Conservation (phyloP, 2,797 vertebrate species). For the Leuciscus waleckii region DNA sequence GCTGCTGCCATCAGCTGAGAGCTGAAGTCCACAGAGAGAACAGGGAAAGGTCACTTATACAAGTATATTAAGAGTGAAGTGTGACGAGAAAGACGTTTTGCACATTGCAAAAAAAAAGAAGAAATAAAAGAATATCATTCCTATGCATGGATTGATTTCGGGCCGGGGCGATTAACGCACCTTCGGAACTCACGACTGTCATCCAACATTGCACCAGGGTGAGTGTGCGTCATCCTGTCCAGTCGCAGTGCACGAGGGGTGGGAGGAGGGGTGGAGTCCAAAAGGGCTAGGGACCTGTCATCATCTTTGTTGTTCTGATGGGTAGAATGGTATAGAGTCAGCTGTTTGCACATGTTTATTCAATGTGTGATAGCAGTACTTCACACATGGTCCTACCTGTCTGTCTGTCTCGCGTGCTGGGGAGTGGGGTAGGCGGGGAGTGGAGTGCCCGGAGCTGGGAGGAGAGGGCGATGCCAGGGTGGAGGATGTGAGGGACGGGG, state of each 20-base stretch:
- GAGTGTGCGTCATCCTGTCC: constrained; percentile 89
- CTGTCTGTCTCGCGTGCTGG: constrained; percentile 84
- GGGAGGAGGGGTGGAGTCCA: constrained; percentile 86
- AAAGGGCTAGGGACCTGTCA: constrained; percentile 84
- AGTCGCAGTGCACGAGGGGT: constrained; percentile 87
- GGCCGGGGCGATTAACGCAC: constrained; percentile 53
- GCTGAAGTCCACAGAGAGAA: constrained; percentile 59
- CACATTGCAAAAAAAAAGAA: not conserved
- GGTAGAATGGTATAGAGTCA: not conserved
- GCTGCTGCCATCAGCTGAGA: constrained; percentile 79
- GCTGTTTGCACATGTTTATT: not conserved
- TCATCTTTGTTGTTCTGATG: constrained; percentile 88
- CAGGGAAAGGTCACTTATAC: not conserved
- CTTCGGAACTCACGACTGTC: constrained; percentile 86
- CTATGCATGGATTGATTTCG: not conserved
- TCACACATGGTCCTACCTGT: constrained; percentile 69
- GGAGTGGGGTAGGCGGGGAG: constrained; percentile 85
- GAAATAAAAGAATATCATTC: not conserved
- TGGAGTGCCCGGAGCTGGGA: constrained; percentile 89
- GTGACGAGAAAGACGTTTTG: not conserved
- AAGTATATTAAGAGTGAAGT: not conserved
- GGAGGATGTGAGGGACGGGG: constrained; percentile 87
- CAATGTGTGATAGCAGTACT: not conserved
- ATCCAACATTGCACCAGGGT: constrained; percentile 85
- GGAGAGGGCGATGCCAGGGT: constrained; percentile 89